phyloP scores from a whole-genome alignment of 2,113 vertebrate genomes.

The Lontra canadensis region DNA sequence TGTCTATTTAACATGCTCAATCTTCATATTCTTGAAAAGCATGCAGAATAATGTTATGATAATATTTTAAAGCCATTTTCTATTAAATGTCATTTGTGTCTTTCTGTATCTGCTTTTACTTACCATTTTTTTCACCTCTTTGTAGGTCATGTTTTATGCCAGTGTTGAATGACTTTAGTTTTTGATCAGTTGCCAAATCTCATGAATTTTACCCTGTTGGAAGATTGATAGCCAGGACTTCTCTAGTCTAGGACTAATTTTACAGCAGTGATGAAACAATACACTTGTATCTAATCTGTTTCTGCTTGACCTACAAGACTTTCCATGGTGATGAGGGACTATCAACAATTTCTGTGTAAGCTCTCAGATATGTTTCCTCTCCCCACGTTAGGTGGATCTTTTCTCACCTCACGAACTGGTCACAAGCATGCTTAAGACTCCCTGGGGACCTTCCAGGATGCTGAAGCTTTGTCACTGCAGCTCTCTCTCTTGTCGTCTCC shows the following conservation, averaged over 20 bases:
- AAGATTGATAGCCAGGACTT: background rate
- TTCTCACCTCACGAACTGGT: rapidly evolving
- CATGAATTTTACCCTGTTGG: background rate
- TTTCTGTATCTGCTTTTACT: background rate
- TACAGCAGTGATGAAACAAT: background rate
- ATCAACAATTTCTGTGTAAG: background rate
- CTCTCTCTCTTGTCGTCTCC: background rate
- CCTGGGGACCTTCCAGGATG: rapidly evolving
- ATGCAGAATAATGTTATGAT: background rate
- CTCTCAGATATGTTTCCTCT: no score
- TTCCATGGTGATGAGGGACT: rapidly evolving
- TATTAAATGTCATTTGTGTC: background rate
- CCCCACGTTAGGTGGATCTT: rapidly evolving
- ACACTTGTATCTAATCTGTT: background rate
- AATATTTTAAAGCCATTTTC: background rate
- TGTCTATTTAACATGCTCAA: background rate
- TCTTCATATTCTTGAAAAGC: background rate
- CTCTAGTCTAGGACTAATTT: background rate
- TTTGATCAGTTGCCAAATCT: background rate
- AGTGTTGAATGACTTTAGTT: background rate
- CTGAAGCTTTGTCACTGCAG: background rate
- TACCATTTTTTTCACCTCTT: background rate
- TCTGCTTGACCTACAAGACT: background rate
- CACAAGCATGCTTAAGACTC: no score
- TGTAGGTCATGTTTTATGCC: background rate